Base-by-base conservation (phyloP, 2,888 invertebrate genomes). In the Drosophila meridionalis region DNA sequence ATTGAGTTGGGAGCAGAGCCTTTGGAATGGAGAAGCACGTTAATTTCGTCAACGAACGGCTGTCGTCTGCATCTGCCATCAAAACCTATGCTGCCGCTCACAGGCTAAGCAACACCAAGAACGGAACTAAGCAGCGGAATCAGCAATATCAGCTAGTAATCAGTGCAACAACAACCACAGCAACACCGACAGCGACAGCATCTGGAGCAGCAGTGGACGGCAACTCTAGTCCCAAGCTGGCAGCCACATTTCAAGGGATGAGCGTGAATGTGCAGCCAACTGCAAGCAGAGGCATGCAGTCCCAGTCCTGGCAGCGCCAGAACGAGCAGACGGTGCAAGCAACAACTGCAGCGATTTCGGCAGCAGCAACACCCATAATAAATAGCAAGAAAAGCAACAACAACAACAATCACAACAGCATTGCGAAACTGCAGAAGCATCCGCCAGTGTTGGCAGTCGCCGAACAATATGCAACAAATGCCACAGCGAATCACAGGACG, bases 151-250 rank as follows among this genome's bases (percentile, higher is more conserved):
- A 45, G 20, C 9, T 12, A 12, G 4, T 26, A 11, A 26, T 11
- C 45, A 12, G 12, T 26, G 20, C 43, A 8, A 7, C n/a, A 8
- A 42, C n/a, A 43, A 43, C 20, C 3, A 0, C n/a, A 40, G 8
- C 30, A 2, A 20, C 20, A 4, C 5, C 56, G 48, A 53, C 40
- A 3, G 8, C 1, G 1, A 11, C 32, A 14, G 11, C 6, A 11
- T 12, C 56, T 14, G 14, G 8, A 56, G 7, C 42, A n/a, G 14
- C 62, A 30, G 32, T 55, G 36, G 52, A 52, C 32, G 81, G 66
- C 26, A 79, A 76, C 53, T 80, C 73, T 30, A 80, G 71, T 61
- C 69, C 73, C n/a, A 76, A 65, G 20, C 47, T 81, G 45, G 70
- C 80, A 30, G 69, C 67, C 28, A 73, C 70, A 58, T 72, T 76